Conservation (phyloP, 2,888 invertebrate species). For the Scaptomyza reducta region DNA sequence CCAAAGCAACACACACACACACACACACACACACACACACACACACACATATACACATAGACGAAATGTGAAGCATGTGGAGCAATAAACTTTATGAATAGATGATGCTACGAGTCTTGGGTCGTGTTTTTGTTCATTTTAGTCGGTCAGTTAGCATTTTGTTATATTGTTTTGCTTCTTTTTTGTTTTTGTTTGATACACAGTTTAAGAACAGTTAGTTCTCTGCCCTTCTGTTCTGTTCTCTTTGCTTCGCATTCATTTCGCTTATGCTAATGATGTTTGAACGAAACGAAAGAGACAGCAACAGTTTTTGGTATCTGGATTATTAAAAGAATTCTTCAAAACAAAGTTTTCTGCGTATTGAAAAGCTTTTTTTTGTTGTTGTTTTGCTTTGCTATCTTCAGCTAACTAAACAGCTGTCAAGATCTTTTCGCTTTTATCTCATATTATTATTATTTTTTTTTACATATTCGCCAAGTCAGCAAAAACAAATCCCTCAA, state of each 20-base stretch:
- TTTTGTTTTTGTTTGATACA: background rate
- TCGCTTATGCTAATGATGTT: conserved; percentile 68
- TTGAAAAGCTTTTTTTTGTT: too few species aligned
- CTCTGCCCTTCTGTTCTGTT: background rate
- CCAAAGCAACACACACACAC: too few species aligned
- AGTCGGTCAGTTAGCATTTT: conserved; percentile 3
- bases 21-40: conserved; percentile 5
- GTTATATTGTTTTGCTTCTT: background rate
- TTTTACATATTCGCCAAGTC: conserved; percentile 42
- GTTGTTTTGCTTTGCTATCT: too few species aligned
- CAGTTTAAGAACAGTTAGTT: conserved; percentile 30
- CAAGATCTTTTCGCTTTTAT: background rate
- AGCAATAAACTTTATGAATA: conserved; percentile 60
- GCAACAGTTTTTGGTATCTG: too few species aligned
- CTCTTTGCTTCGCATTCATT: conserved; percentile 12
- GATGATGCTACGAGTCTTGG: conserved; percentile 14
- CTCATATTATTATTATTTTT: background rate
- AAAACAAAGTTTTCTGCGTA: too few species aligned
- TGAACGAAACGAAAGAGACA: conserved; percentile 6
- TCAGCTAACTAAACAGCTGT: background rate
- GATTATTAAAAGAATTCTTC: too few species aligned
- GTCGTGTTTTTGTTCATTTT: conserved; percentile 16
- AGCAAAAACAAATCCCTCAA: conserved; percentile 44
- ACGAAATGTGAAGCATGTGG: conserved; percentile 37
- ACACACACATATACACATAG: background rate